Evolutionary conservation across 1,140 invertebrate species (phyloP), one percentile per base, ranked within the genome.

Genomic region (Laupala kohalensis): DNA sequence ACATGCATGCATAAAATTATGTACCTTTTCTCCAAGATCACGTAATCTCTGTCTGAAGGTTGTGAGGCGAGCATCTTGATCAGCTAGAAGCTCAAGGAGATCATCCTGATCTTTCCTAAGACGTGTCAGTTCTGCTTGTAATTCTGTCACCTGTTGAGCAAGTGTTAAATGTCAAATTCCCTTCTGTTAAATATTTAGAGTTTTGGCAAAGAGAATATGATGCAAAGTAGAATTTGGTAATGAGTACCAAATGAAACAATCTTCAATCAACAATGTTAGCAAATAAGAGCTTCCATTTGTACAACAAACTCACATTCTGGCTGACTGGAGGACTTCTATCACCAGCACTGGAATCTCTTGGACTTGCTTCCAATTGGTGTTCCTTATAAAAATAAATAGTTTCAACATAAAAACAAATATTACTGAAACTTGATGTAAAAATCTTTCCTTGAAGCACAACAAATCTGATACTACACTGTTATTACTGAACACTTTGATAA

Each of bases 71-170:
- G 81, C 79, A 77, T 94, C 92, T 83, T 95, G 91, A 79, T 96
- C 92, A 3, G 90, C 88, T 53, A 98, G 82, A 69, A 97, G 80
- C 76, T 92, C 88, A 24, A 97, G 80, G 73, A 97, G 81, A 82
- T 97, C 92, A 75, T 97, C 95, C 79, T 96, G 94, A 78, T 97
- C 95, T 78, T 91, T 95, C 77, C 87, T 88, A 64, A 93, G 78
- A 73, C 84, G 87, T 28, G 90, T 87, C 72, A 94, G 77, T 73
- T 95, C 13, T 64, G 68, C 67, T 70, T 69, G 70, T 67, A 67
- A 64, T 25, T 74, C 71, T 72, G 80, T 24, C 19, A 77, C 75
- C 3, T 79, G n/a, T n/a, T n/a, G n/a, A n/a, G n/a, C n/a, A n/a
- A n/a, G n/a, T n/a, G 72, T 83, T n/a, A n/a, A n/a, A n/a, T n/a